Percentiles rank a stretch among this genome's conserved stretches.
Evolutionary conservation across 2,113 vertebrate species (phyloP).

Genomic region (Felis chaus): DNA sequence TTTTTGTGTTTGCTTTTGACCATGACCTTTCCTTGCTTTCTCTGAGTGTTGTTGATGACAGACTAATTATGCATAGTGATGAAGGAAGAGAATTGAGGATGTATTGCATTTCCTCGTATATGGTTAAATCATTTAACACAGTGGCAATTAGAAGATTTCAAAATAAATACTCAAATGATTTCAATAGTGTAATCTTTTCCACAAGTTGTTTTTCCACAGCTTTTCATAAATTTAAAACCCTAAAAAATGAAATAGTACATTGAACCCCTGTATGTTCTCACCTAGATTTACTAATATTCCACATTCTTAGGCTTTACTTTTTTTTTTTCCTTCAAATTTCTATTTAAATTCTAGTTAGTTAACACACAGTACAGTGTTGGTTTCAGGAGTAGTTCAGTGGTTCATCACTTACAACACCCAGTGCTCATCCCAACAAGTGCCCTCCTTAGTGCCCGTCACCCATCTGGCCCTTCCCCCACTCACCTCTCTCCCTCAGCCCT

Average conservation of each 20-base stretch:
- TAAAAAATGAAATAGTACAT: background rate
- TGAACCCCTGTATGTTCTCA: background rate
- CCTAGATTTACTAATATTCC: background rate
- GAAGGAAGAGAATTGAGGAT: background rate
- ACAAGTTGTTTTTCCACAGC: background rate
- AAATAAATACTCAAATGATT: background rate
- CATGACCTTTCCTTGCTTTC: background rate
- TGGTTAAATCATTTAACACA: background rate
- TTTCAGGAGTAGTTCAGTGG: too few relatives aligned
- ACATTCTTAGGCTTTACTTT: background rate
- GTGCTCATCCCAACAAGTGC: too few relatives aligned
- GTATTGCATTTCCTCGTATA: background rate
- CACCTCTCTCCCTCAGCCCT: too few relatives aligned
- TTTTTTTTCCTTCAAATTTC: too few relatives aligned
- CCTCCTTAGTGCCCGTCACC: too few relatives aligned
- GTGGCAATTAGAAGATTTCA: background rate
- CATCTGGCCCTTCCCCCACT: too few relatives aligned
- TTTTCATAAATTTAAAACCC: background rate
- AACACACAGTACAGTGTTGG: too few relatives aligned
- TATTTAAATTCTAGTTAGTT: too few relatives aligned
- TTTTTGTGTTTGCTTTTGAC: background rate
- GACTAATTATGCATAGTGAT: background rate
- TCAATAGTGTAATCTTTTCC: background rate
- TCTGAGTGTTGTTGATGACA: background rate
- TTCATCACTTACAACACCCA: too few relatives aligned